Base-by-base conservation (phyloP, 2,113 vertebrate genomes). In the Entosphenus tridentatus region DNA sequence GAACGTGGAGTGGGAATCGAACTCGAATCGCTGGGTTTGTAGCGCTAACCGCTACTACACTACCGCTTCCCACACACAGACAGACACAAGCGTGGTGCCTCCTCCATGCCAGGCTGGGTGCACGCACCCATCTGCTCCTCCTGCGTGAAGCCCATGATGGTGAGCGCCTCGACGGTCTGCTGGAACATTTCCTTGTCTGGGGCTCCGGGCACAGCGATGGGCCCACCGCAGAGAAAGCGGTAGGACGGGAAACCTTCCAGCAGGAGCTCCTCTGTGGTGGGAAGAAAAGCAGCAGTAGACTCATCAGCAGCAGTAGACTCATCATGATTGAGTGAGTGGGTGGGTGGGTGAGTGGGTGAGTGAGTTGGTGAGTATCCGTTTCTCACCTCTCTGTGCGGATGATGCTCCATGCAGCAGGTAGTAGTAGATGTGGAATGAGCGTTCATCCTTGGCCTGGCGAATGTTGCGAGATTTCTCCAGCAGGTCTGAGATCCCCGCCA, bases 341-440 rank as follows among this genome's bases (percentile, higher is more conserved):
- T 11, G 3, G 6, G 67, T 11, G 10, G 10, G 67, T 3, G 67
- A 67, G 67, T 3, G 67, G 14, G 11, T 11, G 67, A 3, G 67
- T 11, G 11, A 17, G 67, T 3, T 4, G 54, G 13, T 11, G 13
- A 67, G 67, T 21, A 14, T 11, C 14, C 8, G 67, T 21, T 21
- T 13, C 11, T 17, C 11, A 67, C 9, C 3, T 5, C 11, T 11
- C 11, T 11, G 10, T 10, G 11, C 17, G 3, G 9, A 14, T 10
- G 39, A 39, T 0, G 86, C 82, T 5, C 87, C 87, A 67, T 79
- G 80, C 68, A 91, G 73, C 71, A 91, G 71, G 78, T 91, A 87
- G 74, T 91, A 89, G 75, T 89, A 91, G 72, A 89, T 80, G 72
- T 91, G 88, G 76, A 89, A 91, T 14, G 85, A 86, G 69, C 88